Evolutionary conservation across 1,140 invertebrate genomes (phyloP).

Genomic region (Delia radicum): DNA sequence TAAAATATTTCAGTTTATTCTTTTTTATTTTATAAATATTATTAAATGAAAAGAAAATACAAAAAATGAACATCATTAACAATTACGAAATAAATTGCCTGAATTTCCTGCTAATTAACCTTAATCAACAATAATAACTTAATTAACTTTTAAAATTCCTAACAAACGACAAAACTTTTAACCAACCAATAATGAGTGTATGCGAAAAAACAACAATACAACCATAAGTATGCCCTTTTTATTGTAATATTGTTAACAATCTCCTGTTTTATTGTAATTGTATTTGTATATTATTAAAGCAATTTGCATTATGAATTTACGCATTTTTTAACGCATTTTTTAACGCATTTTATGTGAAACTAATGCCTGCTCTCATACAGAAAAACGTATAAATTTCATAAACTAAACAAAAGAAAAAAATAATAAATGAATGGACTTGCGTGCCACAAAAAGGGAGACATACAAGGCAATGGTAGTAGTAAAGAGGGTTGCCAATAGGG

Average conservation of each 20-base stretch:
- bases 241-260: no score
- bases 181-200: neutral
- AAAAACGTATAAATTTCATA: neutral
- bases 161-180: neutral
- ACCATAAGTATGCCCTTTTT: neutral
- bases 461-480: neutral
- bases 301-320: constrained; percentile 5
- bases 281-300: neutral
- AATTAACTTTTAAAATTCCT: neutral
- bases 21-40: no score
- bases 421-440: neutral
- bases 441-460: neutral
- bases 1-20: no score
- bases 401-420: neutral
- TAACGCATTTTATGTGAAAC: constrained; percentile 18
- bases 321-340: constrained; percentile 21
- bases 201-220: neutral
- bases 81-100: neutral
- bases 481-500: neutral
- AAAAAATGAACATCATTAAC: neutral
- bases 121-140: constrained; percentile 4
- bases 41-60: neutral
- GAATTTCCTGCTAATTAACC: neutral
- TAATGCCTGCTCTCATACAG: neutral
- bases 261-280: neutral